phyloP scores from a whole-genome alignment of 1,140 invertebrate genomes.

The Alviniconcha marisindica region DNA sequence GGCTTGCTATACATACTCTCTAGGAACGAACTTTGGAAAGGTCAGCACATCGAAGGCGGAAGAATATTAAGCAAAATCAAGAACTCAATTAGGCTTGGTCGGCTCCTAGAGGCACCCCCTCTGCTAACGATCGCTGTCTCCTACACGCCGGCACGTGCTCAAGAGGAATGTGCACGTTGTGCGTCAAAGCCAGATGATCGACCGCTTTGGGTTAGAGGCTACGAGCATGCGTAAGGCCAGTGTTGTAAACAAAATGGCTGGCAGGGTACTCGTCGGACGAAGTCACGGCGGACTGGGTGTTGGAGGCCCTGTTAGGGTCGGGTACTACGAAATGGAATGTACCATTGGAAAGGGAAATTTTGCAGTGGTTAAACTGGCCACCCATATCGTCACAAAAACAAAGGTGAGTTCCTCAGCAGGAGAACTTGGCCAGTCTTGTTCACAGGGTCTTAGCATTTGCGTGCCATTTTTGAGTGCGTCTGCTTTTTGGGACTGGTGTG shows the following conservation, averaged over 20 bases:
- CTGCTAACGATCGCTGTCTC: conserved; percentile 8
- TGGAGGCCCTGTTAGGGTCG: conserved; percentile 78
- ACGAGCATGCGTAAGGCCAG: conserved; percentile 35
- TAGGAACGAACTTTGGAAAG: neutral
- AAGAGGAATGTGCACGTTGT: neutral
- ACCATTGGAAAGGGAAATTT: conserved; percentile 99
- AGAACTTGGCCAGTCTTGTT: conserved; percentile 13
- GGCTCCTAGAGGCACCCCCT: neutral
- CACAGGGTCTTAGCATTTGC: neutral
- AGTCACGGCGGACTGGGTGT: conserved; percentile 49
- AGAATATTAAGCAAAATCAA: neutral
- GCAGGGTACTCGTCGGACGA: conserved; percentile 59
- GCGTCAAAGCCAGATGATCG: conserved; percentile 22
- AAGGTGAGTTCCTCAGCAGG: conserved; percentile 85
- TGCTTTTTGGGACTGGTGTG: neutral
- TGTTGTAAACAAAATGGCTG: conserved; percentile 69
- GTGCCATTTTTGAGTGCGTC: conserved; percentile 7
- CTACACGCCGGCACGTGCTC: neutral
- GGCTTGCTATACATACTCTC: neutral
- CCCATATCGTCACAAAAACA: conserved; percentile 95
- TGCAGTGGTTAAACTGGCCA: conserved; percentile 95
- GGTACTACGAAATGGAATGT: conserved; percentile 96
- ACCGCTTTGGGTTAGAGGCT: conserved; percentile 35
- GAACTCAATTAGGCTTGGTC: neutral
- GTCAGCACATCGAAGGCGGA: neutral